A percentile compares a stretch with the other conserved stretches of the same genome.
Evolutionary conservation across 2,797 vertebrate species (phyloP).

Genomic region (Percopsis omiscomaycus): DNA sequence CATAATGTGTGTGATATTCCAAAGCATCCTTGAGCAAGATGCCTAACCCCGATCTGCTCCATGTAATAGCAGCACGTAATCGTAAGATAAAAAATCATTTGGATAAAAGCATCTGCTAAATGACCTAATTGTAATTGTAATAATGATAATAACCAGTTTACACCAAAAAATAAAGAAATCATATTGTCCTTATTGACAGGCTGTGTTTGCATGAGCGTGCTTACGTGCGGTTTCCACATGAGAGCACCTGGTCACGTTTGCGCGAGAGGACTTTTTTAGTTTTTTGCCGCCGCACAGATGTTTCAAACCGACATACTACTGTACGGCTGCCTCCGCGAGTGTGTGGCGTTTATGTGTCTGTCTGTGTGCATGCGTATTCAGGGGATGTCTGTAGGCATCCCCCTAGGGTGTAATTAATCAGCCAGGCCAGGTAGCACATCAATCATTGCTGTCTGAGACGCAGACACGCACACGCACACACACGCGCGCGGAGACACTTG

Average conservation of each 20-base stretch:
- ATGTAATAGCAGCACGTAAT: too few species aligned
- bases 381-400: conserved; percentile 38
- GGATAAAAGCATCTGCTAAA: too few species aligned
- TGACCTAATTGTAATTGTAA: not conserved
- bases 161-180: too few species aligned
- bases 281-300: conserved; percentile 12
- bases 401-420: conserved; percentile 68
- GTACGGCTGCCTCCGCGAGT: conserved; percentile 9
- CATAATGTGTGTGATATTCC: not conserved
- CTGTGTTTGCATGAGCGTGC: too few species aligned
- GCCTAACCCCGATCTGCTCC: too few species aligned
- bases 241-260: too few species aligned
- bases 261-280: not conserved
- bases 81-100: too few species aligned
- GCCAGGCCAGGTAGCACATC: conserved; percentile 55
- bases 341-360: conserved; percentile 17
- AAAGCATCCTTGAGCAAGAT: too few species aligned
- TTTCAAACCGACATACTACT: conserved; percentile 6
- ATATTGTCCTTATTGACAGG: too few species aligned
- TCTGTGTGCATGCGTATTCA: conserved; percentile 42
- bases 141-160: not conserved
- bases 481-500: conserved; percentile 10
- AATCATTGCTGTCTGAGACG: conserved; percentile 56
- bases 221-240: too few species aligned
- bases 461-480: conserved; percentile 24